A percentile compares a stretch with the other conserved stretches of the same genome.
Conservation (phyloP, 64 coral and sea anemone genomes). For the Porites lutea region DNA sequence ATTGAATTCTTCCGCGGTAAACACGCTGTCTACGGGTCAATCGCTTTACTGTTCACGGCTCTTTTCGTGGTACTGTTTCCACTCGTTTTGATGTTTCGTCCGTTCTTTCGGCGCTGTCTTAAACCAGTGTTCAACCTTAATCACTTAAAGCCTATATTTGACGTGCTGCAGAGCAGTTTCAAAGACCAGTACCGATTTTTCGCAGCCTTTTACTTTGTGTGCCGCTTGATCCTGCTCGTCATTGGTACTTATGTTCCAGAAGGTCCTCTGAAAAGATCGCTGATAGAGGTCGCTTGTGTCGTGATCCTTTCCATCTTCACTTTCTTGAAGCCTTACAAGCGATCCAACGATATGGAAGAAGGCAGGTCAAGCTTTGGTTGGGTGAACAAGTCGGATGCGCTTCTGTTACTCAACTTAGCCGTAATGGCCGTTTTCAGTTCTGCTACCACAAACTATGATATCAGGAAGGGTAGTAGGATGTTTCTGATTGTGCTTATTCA, state of each 20-base stretch:
- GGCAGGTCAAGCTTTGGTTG: constrained; percentile 32
- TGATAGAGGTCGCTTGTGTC: constrained; percentile 65
- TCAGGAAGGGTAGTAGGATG: background rate
- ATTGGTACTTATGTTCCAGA: constrained; percentile 54
- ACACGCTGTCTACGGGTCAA: constrained; percentile 51
- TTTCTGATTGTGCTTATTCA: background rate
- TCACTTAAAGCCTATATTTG: constrained; percentile 31
- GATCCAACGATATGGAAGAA: background rate
- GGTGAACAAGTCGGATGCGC: constrained; percentile 75
- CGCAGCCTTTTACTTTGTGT: constrained; percentile 78
- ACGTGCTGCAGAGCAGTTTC: constrained; percentile 58
- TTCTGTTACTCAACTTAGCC: constrained; percentile 64
- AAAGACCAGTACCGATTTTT: constrained; percentile 79
- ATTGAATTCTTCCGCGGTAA: constrained; percentile 69
- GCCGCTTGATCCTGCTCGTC: constrained; percentile 56
- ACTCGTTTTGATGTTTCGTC: constrained; percentile 52
- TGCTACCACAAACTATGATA: constrained; percentile 7
- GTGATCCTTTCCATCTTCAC: constrained; percentile 57
- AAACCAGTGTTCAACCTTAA: constrained; percentile 30
- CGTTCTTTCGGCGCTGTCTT: background rate
- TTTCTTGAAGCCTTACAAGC: constrained; percentile 76
- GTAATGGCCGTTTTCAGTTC: constrained; percentile 73
- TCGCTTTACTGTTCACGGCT: constrained; percentile 18
- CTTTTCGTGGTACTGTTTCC: constrained; percentile 55
- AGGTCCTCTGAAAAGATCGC: constrained; percentile 46